A percentile compares a stretch with the other conserved stretches of the same genome.
These are phyloP conservation scores for Sakesphorus luctuosus DNA, from an alignment of 2,113 vertebrate genomes.

Conservation along the genomic window DNA sequence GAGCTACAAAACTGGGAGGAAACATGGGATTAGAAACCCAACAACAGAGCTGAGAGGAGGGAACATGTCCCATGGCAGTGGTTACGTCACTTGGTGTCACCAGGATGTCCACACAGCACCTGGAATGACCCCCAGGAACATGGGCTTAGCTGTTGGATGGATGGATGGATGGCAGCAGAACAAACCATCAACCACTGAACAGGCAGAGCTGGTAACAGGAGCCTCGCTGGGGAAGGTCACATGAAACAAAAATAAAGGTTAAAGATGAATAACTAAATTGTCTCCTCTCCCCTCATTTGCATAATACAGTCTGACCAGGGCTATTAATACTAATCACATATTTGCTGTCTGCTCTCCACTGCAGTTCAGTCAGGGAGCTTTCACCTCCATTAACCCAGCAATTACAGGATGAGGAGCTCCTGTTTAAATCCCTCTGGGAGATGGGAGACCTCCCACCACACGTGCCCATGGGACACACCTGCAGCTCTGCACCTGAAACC, in stretches of 20 bases:
- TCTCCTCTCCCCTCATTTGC: not conserved
- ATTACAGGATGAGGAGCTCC: fast-evolving
- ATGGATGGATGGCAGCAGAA: not conserved
- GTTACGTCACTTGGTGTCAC: not conserved
- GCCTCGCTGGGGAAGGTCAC: not conserved
- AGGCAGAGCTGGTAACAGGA: not conserved
- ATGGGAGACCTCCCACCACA: not conserved
- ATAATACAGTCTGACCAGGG: not conserved
- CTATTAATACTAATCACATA: not conserved
- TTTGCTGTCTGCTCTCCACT: not conserved
- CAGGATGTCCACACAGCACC: not conserved
- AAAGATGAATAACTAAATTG: conserved; percentile 22
- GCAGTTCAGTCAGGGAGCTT: not conserved
- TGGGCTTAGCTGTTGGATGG: fast-evolving
- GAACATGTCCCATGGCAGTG: fast-evolving
- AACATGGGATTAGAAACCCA: fast-evolving
- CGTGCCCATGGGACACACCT: not conserved
- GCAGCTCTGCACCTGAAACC: not conserved
- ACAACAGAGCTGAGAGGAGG: not conserved
- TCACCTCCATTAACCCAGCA: not conserved
- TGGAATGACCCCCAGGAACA: fast-evolving
- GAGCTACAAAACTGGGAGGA: not conserved
- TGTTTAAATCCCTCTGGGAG: not conserved
- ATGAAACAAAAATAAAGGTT: conserved; percentile 5
- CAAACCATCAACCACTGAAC: fast-evolving